Percentiles rank a stretch among this genome's conserved stretches.
phyloP scores from a whole-genome alignment of 2,113 vertebrate genomes.

The Daubentonia madagascariensis region DNA sequence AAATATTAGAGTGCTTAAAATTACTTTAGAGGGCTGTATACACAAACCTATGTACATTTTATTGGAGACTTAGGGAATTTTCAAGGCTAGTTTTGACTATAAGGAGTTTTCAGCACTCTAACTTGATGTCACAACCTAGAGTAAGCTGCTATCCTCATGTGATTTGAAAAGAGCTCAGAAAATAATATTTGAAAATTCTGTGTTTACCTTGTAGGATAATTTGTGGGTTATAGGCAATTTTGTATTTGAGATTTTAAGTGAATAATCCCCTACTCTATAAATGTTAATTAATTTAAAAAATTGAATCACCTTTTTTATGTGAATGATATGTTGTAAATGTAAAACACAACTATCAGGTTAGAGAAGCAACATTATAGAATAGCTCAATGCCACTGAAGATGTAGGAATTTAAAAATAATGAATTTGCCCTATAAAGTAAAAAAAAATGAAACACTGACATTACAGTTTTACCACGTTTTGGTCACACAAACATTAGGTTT shows the following conservation, averaged over 20 bases:
- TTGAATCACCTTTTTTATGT: neutral
- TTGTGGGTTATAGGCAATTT: neutral
- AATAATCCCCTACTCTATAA: neutral
- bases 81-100: neutral
- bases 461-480: neutral
- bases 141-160: neutral
- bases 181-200: neutral
- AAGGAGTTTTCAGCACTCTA: neutral
- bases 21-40: neutral
- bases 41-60: neutral
- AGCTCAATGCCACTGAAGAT: neutral
- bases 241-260: neutral
- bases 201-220: neutral
- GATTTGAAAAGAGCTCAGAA: neutral
- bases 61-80: neutral
- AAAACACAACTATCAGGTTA: neutral
- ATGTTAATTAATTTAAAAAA: neutral
- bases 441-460: neutral
- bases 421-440: neutral
- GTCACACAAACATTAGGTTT: conserved; percentile 43
- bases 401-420: neutral
- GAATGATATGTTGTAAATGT: neutral
- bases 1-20: neutral
- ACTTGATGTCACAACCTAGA: neutral
- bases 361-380: neutral